Evolutionary conservation across 2,797 vertebrate genomes (phyloP), one percentile per base, ranked within the genome.

Genomic region (Crenichthys baileyi): DNA sequence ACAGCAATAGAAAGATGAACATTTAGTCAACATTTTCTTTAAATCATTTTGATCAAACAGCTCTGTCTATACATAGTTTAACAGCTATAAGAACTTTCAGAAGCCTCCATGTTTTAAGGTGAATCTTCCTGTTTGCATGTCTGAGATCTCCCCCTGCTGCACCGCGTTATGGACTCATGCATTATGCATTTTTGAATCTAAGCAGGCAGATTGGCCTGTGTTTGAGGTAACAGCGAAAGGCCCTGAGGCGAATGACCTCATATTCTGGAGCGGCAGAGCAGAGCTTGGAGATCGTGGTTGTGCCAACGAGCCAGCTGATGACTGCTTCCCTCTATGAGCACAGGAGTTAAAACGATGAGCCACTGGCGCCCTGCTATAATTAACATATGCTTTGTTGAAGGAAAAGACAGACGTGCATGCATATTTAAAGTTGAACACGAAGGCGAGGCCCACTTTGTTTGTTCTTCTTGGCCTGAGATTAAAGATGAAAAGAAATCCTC

Each of bases 221-320:
- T 36, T 16, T 13, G 60, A 75, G 74, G 60, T 67, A 75, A 39
- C 56, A 26, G 68, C 20, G 26, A 39, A 18, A 58, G 3, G 26
- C 73, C 80, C 80, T 20, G 67, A 58, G 73, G 79, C 55, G 1
- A 36, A 61, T 58, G 48, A 80, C 72, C 73, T 31, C 50, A 60
- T 24, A 41, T 48, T 79, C 65, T 5, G 44, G 15, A 46, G 41
- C 44, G 5, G 41, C 58, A 67, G 48, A 79, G 73, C 53, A 39
- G 70, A 13, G 73, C 18, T 44, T 60, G 44, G 26, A 76, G 63
- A 60, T 2, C 26, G 26, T 18, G 48, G 20, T 78, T 63, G n/a
- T 81, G 20, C 78, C 65, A 71, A 36, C 29, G 65, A 70, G 31
- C 55, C 77, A 82, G 77, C 79, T 82, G 78, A 84, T 65, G 73